A percentile compares a stretch with the other conserved stretches of the same genome.
Conservation (phyloP, 2,888 invertebrate species). For the Tinea semifulvella region DNA sequence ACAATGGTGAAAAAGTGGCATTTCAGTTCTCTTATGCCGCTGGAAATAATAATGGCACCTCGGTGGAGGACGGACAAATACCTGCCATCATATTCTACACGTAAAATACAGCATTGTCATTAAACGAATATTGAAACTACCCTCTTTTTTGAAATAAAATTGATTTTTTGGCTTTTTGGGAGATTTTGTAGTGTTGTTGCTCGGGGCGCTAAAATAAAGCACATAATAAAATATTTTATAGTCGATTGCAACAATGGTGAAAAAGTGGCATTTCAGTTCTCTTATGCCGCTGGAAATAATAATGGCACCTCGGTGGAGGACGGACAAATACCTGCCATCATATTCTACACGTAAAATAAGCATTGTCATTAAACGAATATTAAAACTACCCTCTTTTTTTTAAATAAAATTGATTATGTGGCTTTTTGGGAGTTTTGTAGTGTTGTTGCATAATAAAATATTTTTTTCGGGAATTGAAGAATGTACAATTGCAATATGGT, state of each 20-base stretch:
- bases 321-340: slow-evolving; percentile 88
- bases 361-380: background rate
- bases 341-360: slow-evolving; percentile 73
- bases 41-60: slow-evolving; percentile 88
- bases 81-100: slow-evolving; percentile 87
- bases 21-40: slow-evolving; percentile 86
- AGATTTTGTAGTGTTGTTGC: no score
- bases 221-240: no score
- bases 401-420: no score
- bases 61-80: slow-evolving; percentile 87
- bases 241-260: slow-evolving; percentile 79
- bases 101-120: slow-evolving; percentile 28
- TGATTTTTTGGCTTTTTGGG: no score
- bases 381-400: no score
- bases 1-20: slow-evolving; percentile 77
- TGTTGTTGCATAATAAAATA: no score
- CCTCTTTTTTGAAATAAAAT: no score
- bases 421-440: no score
- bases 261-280: slow-evolving; percentile 82
- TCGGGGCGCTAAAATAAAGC: no score
- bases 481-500: no score
- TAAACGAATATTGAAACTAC: no score
- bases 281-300: slow-evolving; percentile 84
- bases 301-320: slow-evolving; percentile 87
- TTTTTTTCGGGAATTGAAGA: slow-evolving; percentile 77